phyloP scores from a whole-genome alignment of 2,113 vertebrate species.

The Triplophysa siluroides region DNA sequence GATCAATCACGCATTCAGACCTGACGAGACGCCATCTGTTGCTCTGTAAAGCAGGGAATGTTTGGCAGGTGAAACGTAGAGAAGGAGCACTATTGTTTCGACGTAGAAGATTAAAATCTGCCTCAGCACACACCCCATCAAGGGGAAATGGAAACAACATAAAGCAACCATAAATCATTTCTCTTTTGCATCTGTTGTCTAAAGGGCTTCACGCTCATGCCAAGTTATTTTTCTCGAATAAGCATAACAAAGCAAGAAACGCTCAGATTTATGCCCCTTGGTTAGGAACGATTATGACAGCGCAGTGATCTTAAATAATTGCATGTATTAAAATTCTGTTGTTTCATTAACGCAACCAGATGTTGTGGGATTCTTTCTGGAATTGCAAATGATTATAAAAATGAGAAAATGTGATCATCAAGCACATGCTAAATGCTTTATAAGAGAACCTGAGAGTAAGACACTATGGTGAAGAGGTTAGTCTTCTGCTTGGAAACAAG shows the following conservation, averaged over 20 bases:
- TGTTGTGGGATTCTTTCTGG: conserved; percentile 71
- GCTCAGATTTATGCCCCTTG: conserved; percentile 71
- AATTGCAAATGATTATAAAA: conserved; percentile 23
- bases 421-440: neutral
- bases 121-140: conserved; percentile 67
- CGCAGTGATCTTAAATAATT: conserved; percentile 73
- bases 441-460: neutral
- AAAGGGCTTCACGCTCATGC: conserved; percentile 73
- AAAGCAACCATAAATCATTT: conserved; percentile 78
- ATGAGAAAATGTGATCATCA: conserved; percentile 5
- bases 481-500: too few relatives aligned
- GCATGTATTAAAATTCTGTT: conserved; percentile 69
- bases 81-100: conserved; percentile 75
- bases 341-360: conserved; percentile 72
- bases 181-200: conserved; percentile 76
- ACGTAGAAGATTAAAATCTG: conserved; percentile 77
- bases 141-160: conserved; percentile 68
- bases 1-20: conserved; percentile 80
- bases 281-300: conserved; percentile 64
- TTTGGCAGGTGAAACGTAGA: conserved; percentile 75
- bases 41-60: conserved; percentile 63
- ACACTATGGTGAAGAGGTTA: neutral
- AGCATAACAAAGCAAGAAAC: conserved; percentile 70
- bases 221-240: conserved; percentile 70
- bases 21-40: conserved; percentile 80